Base-by-base conservation (phyloP, 2,888 invertebrate genomes). In the Thyatira batis region DNA sequence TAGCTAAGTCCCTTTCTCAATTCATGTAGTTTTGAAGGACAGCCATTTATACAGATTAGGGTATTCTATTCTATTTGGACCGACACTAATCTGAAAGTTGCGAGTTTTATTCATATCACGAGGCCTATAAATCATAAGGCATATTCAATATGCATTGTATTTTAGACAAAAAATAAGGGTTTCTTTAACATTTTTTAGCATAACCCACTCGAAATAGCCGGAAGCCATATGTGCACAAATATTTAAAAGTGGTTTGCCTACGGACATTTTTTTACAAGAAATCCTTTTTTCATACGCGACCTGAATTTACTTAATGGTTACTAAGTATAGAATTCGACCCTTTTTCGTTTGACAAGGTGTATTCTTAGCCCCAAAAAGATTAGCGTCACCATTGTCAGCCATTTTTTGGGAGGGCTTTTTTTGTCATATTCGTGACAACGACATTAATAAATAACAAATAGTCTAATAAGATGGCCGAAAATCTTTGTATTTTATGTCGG, bases 211-310 rank as follows among this genome's bases (percentile, higher is more conserved):
- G 60, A 85, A 86, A 80, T 89, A 85, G 88, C 91, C 91, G 91
- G 91, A 92, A 92, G 89, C 88, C 89, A 87, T 89, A 80, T 89
- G 90, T 71, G 85, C 81, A 89, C 89, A 91, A 91, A 91, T 89
- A 91, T 91, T 88, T 86, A 85, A 85, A 82, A 87, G 82, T 84
- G 89, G 87, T 84, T 79, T 75, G 82, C 82, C 84, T 78, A 78
- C 73, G 82, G 83, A 78, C 74, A 75, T 66, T 82, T 87, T 87
- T 87, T 85, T 55, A n/a, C 21, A 20, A 53, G 51, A 66, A 58
- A 61, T 54, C n/a, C 71, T 83, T 85, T 87, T 82, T 82, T 67
- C 69, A 61, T 53, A 65, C 67, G 50, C 67, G 68, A 63, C 65
- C 73, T 78, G 79, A 87, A 87, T 90, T 88, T 89, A 91, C 89